Evolutionary conservation across 2,113 vertebrate genomes (phyloP).

Genomic region (Petrocephalus microphthalmus): DNA sequence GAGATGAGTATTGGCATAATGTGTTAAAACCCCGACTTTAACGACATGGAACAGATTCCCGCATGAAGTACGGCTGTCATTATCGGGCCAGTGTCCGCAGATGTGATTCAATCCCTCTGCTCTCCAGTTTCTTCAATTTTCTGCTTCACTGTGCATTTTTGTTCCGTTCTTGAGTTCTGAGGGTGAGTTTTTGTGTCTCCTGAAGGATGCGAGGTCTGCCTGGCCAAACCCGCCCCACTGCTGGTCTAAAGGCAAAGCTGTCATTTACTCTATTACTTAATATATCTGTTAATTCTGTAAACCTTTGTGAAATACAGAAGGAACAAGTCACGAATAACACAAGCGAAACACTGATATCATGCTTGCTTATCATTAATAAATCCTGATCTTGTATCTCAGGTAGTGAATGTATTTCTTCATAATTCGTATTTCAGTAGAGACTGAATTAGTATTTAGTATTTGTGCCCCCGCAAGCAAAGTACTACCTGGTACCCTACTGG

Average conservation of each 20-base stretch:
- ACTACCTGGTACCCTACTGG: conserved; percentile 10
- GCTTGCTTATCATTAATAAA: background rate
- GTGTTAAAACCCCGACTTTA: conserved; percentile 27
- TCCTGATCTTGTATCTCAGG: background rate
- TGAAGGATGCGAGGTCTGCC: background rate
- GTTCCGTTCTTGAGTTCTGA: background rate
- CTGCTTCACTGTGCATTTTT: background rate
- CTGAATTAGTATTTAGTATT: background rate
- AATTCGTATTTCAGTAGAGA: background rate
- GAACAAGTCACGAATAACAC: background rate
- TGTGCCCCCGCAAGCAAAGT: background rate
- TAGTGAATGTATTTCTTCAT: background rate
- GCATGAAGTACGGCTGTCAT: conserved; percentile 12
- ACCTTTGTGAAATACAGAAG: background rate
- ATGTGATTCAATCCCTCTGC: background rate
- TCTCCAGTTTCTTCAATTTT: background rate
- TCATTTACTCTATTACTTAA: background rate
- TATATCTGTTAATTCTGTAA: background rate
- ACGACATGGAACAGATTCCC: conserved; percentile 22
- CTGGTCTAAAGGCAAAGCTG: conserved; percentile 7
- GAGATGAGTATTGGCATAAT: conserved; percentile 28
- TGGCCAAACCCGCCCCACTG: background rate
- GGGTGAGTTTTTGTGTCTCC: background rate
- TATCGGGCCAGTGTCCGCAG: conserved; percentile 22
- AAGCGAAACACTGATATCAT: background rate